A percentile compares a stretch with the other conserved stretches of the same genome.
Conservation (phyloP, 2,888 invertebrate genomes). For the Apamea sordens region DNA sequence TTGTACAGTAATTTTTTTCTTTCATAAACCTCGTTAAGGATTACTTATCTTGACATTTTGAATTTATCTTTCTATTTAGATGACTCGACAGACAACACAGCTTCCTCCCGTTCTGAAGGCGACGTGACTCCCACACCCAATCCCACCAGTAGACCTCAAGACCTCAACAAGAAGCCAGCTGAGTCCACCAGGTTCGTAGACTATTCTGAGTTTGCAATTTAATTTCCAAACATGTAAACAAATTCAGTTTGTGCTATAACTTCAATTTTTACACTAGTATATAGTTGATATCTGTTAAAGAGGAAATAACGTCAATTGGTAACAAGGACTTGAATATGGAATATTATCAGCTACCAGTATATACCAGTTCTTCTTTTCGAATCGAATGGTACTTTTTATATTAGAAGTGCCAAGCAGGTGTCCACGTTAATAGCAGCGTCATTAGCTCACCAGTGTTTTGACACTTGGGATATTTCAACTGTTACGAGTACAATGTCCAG, state of each 20-base stretch:
- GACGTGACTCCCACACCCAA: slow-evolving; percentile 73
- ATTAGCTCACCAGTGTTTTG: neutral
- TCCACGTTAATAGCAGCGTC: neutral
- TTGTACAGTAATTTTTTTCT: neutral
- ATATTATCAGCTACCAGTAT: neutral
- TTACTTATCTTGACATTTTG: neutral
- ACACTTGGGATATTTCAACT: neutral
- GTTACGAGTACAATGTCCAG: neutral
- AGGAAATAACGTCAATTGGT: neutral
- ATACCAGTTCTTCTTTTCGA: neutral
- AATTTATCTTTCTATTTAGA: slow-evolving; percentile 68
- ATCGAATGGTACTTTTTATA: neutral
- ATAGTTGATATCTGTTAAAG: neutral
- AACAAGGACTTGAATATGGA: neutral
- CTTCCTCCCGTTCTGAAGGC: slow-evolving; percentile 82
- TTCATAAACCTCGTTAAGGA: neutral
- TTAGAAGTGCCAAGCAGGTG: neutral
- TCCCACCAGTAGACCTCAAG: slow-evolving; percentile 76
- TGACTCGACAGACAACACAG: slow-evolving; percentile 84
- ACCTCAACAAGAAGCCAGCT: slow-evolving; percentile 77
- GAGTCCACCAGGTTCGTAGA: slow-evolving; percentile 75
- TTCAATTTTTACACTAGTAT: too few species aligned
- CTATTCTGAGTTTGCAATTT: neutral
- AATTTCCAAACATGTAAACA: neutral
- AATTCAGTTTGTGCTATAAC: neutral